Base-by-base conservation (phyloP, 30 jellyfish, hydroid and myxozoan species). In the Morbakka virulenta region DNA sequence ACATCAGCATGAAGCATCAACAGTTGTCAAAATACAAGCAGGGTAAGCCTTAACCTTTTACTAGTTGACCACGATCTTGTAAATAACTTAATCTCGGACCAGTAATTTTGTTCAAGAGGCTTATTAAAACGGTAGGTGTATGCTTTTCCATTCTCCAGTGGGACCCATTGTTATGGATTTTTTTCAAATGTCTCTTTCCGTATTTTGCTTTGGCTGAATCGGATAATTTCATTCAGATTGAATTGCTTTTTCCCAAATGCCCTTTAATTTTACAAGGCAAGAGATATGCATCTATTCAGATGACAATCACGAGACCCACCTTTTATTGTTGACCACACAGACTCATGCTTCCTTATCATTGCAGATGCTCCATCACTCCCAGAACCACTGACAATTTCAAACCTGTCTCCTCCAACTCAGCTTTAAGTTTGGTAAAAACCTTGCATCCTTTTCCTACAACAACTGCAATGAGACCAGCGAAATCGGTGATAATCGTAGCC, bases 331-430 rank as follows among this genome's bases (percentile, higher is more conserved):
- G 92, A 80, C 85, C 85, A 67, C 30, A 80, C 78, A 17, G 84
- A 80, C 47, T 80, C 72, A 52, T 80, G 85, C 34, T 80, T 64
- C 57, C 83, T 84, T 6, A 80, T 57, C 84, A 80, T 80, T 25
- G 71, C 84, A 50, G 79, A 80, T 33, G 92, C 92, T 3, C 85
- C 78, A 78, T 78, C 89, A 48, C 81, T 9, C 30, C 82, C 89
- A 52, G 50, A 64, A 4, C 82, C 89, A 78, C 65, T 32, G 72
- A 48, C 70, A 78, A 13, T 35, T 36, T 20, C 32, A 78, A 62
- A 14, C 89, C 89, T 51, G 51, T 41, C 21, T 47, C 71, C 70
- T 23, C 70, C 71, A 76, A 32, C 27, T 28, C 24, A 0, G 64
- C 66, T 33, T 41, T 25, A 23, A 64, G 70, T 21, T 41, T 17